These are phyloP conservation scores for Dermolepida albohirtum DNA, from an alignment of 2,888 invertebrate genomes.

Conservation along the genomic window DNA sequence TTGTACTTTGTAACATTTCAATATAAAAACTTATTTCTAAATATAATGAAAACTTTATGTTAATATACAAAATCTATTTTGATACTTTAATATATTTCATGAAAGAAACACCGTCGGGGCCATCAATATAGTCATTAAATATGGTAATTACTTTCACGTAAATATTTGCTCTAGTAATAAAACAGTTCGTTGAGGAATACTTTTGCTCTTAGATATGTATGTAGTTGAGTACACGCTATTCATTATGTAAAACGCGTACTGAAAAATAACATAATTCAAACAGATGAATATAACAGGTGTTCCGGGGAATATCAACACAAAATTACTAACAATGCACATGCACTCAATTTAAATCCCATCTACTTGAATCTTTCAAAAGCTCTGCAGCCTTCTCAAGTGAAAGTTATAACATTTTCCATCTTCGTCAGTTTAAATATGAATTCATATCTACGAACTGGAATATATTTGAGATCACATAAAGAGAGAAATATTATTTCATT, in stretches of 20 bases:
- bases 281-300: slow-evolving; percentile 35
- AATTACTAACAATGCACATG: slow-evolving; percentile 22
- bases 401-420: slow-evolving; percentile 15
- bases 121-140: too few relatives aligned
- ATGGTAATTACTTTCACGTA: too few relatives aligned
- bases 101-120: too few relatives aligned
- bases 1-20: too few relatives aligned
- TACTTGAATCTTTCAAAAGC: slow-evolving; percentile 27
- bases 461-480: slow-evolving; percentile 8
- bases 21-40: too few relatives aligned
- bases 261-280: slow-evolving; percentile 15
- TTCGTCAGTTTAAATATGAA: slow-evolving; percentile 9
- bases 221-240: neutral
- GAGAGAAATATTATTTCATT: slow-evolving; percentile 24
- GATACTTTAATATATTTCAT: too few relatives aligned
- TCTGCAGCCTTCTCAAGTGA: slow-evolving; percentile 26
- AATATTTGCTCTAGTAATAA: too few relatives aligned
- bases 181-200: too few relatives aligned
- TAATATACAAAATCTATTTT: too few relatives aligned
- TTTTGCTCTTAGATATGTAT: neutral
- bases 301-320: slow-evolving; percentile 10
- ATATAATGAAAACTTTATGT: too few relatives aligned
- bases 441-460: slow-evolving; percentile 5
- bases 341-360: slow-evolving; percentile 21
- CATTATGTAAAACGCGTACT: slow-evolving; percentile 7